A percentile compares a stretch with the other conserved stretches of the same genome.
Conservation (phyloP, 1,140 invertebrate species). For the Trypoxylus dichotomus region DNA sequence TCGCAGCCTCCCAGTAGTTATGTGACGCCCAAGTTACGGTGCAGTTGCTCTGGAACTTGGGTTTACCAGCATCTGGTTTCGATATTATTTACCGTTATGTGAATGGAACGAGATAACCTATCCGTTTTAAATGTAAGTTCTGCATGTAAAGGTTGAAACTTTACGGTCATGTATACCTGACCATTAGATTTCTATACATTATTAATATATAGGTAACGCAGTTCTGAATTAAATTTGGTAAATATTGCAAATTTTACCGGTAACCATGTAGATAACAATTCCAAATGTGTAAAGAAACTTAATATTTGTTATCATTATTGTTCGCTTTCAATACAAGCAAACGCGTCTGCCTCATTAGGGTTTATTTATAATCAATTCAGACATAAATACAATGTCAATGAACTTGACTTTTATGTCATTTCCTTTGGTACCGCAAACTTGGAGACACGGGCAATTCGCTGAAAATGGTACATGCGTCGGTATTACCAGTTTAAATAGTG, state of each 20-base stretch:
- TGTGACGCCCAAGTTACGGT: slow-evolving; percentile 17
- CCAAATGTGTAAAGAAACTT: not conserved
- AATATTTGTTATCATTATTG: not conserved
- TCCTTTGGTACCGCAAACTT: not conserved
- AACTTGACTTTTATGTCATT: not conserved
- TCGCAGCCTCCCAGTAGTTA: slow-evolving; percentile 17
- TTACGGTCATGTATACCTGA: not conserved
- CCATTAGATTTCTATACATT: not conserved
- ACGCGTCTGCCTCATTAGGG: not conserved
- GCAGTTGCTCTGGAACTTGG: not conserved
- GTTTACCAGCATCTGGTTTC: not conserved
- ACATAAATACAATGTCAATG: not conserved
- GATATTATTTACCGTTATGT: slow-evolving; percentile 14
- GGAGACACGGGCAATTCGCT: not conserved
- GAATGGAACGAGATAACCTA: slow-evolving; percentile 18
- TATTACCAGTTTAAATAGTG: too few relatives aligned
- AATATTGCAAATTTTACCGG: not conserved
- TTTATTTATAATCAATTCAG: not conserved
- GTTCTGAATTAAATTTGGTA: not conserved
- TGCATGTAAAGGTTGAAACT: not conserved
- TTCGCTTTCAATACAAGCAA: not conserved
- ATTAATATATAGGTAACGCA: not conserved
- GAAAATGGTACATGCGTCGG: not conserved
- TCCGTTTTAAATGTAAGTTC: slow-evolving; percentile 19
- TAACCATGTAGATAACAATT: too few relatives aligned